These are phyloP conservation scores for Eptesicus fuscus DNA, from an alignment of 2,113 vertebrate species.

Conservation along the genomic window DNA sequence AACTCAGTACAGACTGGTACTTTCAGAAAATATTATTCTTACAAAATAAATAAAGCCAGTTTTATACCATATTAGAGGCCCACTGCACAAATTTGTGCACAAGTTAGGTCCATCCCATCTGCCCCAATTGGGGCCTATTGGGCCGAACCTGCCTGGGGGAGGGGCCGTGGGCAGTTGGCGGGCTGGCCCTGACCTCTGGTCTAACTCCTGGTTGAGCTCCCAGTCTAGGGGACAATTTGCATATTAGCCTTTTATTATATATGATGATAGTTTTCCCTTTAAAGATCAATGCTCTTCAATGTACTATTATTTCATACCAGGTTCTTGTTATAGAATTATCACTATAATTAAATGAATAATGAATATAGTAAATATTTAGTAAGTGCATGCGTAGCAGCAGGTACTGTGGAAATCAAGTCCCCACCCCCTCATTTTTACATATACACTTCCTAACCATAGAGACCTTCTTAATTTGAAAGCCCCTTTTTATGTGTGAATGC, in stretches of 20 bases:
- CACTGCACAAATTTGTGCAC: too few relatives aligned
- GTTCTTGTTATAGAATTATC: conserved; percentile 47
- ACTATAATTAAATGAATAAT: conserved; percentile 55
- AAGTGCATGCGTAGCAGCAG: background rate
- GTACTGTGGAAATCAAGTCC: background rate
- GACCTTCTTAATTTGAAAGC: background rate
- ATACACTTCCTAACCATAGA: background rate
- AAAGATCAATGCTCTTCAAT: conserved; percentile 50
- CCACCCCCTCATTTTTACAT: background rate
- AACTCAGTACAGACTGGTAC: background rate
- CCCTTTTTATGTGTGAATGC: background rate
- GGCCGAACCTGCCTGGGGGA: too few relatives aligned
- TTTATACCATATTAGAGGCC: background rate
- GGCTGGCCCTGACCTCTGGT: too few relatives aligned
- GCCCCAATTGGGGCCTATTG: too few relatives aligned
- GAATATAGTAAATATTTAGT: conserved; percentile 50
- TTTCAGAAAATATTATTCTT: conserved; percentile 30
- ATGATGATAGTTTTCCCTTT: conserved; percentile 30
- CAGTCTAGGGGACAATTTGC: too few relatives aligned
- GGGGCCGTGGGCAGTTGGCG: too few relatives aligned
- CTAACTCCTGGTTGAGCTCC: too few relatives aligned
- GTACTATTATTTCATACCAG: conserved; percentile 41
- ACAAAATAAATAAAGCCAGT: conserved; percentile 29
- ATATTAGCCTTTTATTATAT: too few relatives aligned
- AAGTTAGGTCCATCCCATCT: too few relatives aligned